A percentile compares a stretch with the other conserved stretches of the same genome.
phyloP scores from a whole-genome alignment of 2,888 invertebrate species.

The Odontocolon sp. region DNA sequence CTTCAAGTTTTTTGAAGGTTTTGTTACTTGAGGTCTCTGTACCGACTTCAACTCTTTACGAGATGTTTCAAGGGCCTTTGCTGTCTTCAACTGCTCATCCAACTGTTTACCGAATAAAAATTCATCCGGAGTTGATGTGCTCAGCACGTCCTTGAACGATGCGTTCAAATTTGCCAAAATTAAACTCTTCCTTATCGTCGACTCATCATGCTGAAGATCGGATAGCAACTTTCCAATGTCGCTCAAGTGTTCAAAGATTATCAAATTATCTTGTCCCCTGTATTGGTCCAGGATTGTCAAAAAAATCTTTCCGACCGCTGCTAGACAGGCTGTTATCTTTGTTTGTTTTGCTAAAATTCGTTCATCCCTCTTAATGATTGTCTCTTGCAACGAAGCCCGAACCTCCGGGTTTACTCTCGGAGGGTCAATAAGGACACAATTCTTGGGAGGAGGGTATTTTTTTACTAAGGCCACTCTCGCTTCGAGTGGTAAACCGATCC shows the following conservation, averaged over 20 bases:
- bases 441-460: slow-evolving; percentile 35
- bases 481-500: slow-evolving; percentile 14
- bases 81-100: background rate
- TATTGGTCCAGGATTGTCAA: background rate
- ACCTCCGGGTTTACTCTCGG: slow-evolving; percentile 43
- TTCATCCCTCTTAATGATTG: slow-evolving; percentile 5
- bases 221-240: background rate
- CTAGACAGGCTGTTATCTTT: slow-evolving; percentile 31
- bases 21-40: background rate
- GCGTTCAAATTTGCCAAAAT: slow-evolving; percentile 44
- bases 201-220: slow-evolving; percentile 22
- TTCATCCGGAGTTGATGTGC: background rate
- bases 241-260: slow-evolving; percentile 1
- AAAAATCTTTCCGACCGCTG: slow-evolving; percentile 1
- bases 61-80: background rate
- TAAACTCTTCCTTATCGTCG: slow-evolving; percentile 3
- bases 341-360: slow-evolving; percentile 30
- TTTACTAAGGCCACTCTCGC: slow-evolving; percentile 4
- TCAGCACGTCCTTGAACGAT: slow-evolving; percentile 14
- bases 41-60: background rate
- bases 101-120: background rate
- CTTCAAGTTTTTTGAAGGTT: background rate
- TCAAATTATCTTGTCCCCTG: background rate
- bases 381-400: slow-evolving; percentile 2
- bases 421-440: slow-evolving; percentile 37